A percentile compares a stretch with the other conserved stretches of the same genome.
These are phyloP conservation scores for Orius insidiosus DNA, from an alignment of 1,140 invertebrate species.

Conservation along the genomic window DNA sequence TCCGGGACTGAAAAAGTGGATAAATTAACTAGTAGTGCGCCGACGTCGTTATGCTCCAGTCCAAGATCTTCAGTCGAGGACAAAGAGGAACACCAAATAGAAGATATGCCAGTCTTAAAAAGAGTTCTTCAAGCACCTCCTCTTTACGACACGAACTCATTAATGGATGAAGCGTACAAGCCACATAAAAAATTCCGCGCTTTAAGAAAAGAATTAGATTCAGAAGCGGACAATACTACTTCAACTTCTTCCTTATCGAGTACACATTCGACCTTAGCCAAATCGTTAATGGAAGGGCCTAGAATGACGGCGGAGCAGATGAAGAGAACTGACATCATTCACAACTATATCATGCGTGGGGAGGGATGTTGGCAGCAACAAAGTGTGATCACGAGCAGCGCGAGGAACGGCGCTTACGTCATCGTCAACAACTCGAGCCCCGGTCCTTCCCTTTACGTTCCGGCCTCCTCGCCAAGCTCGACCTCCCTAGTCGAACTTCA, in stretches of 20 bases:
- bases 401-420: slow-evolving; percentile 21
- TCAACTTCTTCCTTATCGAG: slow-evolving; percentile 44
- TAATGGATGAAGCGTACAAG: slow-evolving; percentile 89
- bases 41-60: slow-evolving; percentile 67
- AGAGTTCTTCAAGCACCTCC: slow-evolving; percentile 80
- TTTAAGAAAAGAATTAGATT: slow-evolving; percentile 54
- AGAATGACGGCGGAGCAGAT: slow-evolving; percentile 74
- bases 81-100: slow-evolving; percentile 47
- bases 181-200: slow-evolving; percentile 88
- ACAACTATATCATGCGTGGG: slow-evolving; percentile 71
- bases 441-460: slow-evolving; percentile 10
- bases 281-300: slow-evolving; percentile 72
- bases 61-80: slow-evolving; percentile 71
- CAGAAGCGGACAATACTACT: slow-evolving; percentile 45
- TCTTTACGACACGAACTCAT: slow-evolving; percentile 65
- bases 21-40: slow-evolving; percentile 46
- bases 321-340: slow-evolving; percentile 74
- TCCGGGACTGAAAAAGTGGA: slow-evolving; percentile 73
- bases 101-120: slow-evolving; percentile 86
- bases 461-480: slow-evolving; percentile 26
- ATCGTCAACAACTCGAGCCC: slow-evolving; percentile 15
- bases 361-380: slow-evolving; percentile 25
- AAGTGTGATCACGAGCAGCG: slow-evolving; percentile 22
- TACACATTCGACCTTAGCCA: slow-evolving; percentile 69
- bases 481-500: slow-evolving; percentile 49